Evolutionary conservation across 2,888 invertebrate species (phyloP).

Genomic region (Amphipoea oculea): DNA sequence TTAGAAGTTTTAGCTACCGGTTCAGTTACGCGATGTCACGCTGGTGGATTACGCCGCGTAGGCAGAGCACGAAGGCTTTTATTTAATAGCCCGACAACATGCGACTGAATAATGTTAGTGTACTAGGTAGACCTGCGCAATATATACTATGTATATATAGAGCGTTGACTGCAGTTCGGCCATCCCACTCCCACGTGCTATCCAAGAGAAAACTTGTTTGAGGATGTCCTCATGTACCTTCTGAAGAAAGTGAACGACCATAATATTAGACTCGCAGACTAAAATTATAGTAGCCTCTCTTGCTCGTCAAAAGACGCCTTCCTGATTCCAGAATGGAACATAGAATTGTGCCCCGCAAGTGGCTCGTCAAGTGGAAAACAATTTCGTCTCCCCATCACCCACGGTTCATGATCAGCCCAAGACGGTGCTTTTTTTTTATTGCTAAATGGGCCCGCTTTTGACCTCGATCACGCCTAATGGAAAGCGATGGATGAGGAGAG

Average conservation of each 20-base stretch:
- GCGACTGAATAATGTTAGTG: conserved; percentile 35
- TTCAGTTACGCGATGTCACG: conserved; percentile 57
- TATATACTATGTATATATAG: background rate
- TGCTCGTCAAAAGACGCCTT: no score
- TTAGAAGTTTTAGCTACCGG: conserved; percentile 42
- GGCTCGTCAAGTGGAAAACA: background rate
- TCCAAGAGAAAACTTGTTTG: background rate
- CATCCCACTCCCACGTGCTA: background rate
- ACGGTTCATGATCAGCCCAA: background rate
- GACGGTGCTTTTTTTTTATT: background rate
- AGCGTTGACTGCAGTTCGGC: conserved; percentile 10
- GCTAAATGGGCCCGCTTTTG: no score
- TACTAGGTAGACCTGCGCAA: background rate
- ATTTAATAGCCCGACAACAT: conserved; percentile 38
- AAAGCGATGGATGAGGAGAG: no score
- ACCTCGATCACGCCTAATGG: no score
- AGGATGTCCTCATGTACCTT: background rate
- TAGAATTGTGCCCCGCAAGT: no score
- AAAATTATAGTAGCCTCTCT: background rate
- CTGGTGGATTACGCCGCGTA: conserved; percentile 20
- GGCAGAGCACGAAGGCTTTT: conserved; percentile 40
- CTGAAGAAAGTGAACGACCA: background rate
- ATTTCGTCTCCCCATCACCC: background rate
- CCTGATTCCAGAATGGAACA: no score
- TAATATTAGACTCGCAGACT: background rate